These are phyloP conservation scores for Manis javanica DNA, from an alignment of 2,797 vertebrate genomes.

Conservation along the genomic window DNA sequence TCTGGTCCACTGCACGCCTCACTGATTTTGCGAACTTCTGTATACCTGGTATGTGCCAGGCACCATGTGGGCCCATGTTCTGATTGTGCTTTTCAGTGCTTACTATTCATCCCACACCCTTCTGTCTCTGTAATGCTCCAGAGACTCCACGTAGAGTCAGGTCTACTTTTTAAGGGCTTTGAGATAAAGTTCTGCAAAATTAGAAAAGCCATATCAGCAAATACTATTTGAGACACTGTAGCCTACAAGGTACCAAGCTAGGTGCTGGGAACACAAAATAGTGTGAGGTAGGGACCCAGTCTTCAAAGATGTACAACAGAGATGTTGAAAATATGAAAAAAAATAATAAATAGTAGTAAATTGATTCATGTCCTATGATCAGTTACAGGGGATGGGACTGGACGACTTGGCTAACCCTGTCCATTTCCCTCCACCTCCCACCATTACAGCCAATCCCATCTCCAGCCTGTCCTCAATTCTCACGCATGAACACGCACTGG, in stretches of 20 bases:
- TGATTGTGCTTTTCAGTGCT: background rate
- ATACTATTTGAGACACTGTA: slow-evolving; percentile 36
- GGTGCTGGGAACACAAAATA: background rate
- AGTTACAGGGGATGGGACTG: slow-evolving; percentile 18
- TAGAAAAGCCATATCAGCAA: slow-evolving; percentile 31
- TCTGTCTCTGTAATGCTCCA: background rate
- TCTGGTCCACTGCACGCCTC: background rate
- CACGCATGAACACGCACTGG: background rate
- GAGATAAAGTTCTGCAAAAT: slow-evolving; percentile 34
- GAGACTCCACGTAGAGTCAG: background rate
- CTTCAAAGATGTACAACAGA: background rate
- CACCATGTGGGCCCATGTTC: background rate
- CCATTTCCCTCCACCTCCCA: background rate
- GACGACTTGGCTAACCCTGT: background rate
- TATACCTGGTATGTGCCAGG: background rate
- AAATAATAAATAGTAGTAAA: background rate
- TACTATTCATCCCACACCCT: background rate
- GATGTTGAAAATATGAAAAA: background rate
- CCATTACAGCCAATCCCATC: slow-evolving; percentile 35
- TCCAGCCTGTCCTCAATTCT: slow-evolving; percentile 55
- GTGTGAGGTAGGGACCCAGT: background rate
- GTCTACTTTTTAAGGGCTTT: background rate
- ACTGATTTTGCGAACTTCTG: background rate
- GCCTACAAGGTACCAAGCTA: background rate
- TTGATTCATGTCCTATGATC: background rate